Percentiles rank a stretch among this genome's conserved stretches.
Evolutionary conservation across 2,113 vertebrate species (phyloP).

Genomic region (Myotis yumanensis): DNA sequence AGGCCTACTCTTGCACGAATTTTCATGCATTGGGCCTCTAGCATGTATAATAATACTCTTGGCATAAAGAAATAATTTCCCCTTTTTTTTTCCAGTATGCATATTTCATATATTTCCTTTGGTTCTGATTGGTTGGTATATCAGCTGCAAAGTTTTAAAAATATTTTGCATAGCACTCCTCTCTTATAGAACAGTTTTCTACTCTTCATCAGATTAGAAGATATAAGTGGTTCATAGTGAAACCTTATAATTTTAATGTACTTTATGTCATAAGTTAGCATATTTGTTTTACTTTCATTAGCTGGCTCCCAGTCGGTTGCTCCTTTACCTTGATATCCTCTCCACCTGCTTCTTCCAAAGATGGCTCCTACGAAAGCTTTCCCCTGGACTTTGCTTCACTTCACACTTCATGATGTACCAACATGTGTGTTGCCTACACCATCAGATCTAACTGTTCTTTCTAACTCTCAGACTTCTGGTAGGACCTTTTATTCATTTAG

Average conservation of each 20-base stretch:
- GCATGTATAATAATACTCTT: not conserved
- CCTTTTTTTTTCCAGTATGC: not conserved
- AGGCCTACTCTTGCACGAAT: too few species aligned
- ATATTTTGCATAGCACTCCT: not conserved
- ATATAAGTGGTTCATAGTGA: not conserved
- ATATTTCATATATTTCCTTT: not conserved
- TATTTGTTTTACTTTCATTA: not conserved
- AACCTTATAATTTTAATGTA: not conserved
- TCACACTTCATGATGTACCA: not conserved
- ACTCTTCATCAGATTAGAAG: not conserved
- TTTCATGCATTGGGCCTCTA: too few species aligned
- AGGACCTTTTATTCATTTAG: not conserved
- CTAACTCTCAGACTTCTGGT: not conserved
- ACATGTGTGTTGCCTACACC: not conserved
- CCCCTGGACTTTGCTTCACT: not conserved
- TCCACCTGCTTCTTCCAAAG: not conserved
- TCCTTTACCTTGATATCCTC: not conserved
- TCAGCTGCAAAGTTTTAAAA: not conserved
- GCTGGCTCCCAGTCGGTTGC: not conserved
- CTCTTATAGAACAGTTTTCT: not conserved
- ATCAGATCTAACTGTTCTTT: not conserved
- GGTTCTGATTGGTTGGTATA: not conserved
- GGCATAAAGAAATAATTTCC: not conserved
- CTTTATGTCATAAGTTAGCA: not conserved
- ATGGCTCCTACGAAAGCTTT: not conserved